Evolutionary conservation across 2,797 vertebrate species (phyloP), one percentile per base, ranked within the genome.

Genomic region (Lithobates pipiens): DNA sequence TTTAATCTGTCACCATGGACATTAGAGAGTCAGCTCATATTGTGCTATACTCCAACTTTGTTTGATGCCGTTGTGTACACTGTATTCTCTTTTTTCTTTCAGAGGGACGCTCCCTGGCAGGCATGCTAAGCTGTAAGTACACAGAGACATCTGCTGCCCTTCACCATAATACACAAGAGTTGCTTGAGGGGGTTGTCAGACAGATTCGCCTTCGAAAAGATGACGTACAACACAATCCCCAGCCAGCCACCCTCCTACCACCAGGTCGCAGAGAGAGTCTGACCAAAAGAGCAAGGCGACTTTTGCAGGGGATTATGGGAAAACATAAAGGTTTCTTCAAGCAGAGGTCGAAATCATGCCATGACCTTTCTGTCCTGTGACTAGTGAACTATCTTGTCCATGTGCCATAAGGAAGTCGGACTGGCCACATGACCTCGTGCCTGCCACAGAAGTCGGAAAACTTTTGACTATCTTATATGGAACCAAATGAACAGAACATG

Each of bases 331-430:
- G 96, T 88, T 96, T 97, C 93, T 94, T 96, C 89, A 95, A 97
- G 65, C 97, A 98, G 90, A 96, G 97, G 84, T 98, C 97, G 10
- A 96, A 96, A 90, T 98, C 97, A 50, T 98, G 97, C 90, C 96
- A 97, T 46, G 97, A 98, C 95, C 96, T 98, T 90, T 97, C 96
- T 0, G 95, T 96, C 84, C 91, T 93, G 82, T 93, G 89, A 93
- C 74, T 85, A 27, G n/a, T 44, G 8, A 73, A 81, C 79, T 72
- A 18, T 70, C n/a, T 23, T 63, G 11, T 57, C 25, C 50, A 71
- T 57, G 67, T 76, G 61, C 69, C 67, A 27, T 29, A 65, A 70
- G 7, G 46, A 27, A 76, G 50, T 29, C 50, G 34, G 32, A 67
- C 34, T 72, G 82, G 27, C 29, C 32, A 76, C 46, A 46, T 80